These are phyloP conservation scores for Tenthredo scrophulariae DNA, from an alignment of 2,888 invertebrate genomes.

Conservation along the genomic window DNA sequence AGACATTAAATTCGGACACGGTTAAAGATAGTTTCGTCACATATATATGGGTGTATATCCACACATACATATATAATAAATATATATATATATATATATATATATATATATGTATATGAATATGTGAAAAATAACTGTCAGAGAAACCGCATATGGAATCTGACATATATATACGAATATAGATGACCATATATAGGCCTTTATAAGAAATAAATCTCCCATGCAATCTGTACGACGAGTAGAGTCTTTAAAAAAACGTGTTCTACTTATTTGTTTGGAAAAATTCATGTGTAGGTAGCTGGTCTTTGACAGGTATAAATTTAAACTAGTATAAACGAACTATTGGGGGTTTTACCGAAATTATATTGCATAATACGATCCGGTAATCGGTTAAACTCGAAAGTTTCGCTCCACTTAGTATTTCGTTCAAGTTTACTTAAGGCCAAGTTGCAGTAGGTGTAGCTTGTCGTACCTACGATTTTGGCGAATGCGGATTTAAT, in stretches of 20 bases:
- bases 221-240: neutral
- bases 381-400: constrained; percentile 44
- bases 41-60: neutral
- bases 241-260: neutral
- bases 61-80: neutral
- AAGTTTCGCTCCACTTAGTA: constrained; percentile 46
- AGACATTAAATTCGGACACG: constrained; percentile 7
- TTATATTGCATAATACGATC: constrained; percentile 38
- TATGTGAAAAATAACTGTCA: neutral
- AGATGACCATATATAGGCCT: too few species aligned
- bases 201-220: neutral
- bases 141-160: neutral
- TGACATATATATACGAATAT: neutral
- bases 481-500: neutral
- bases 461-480: neutral
- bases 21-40: constrained; percentile 1
- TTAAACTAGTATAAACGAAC: constrained; percentile 15
- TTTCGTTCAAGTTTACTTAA: constrained; percentile 47
- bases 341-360: constrained; percentile 7
- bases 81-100: neutral
- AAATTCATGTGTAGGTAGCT: neutral
- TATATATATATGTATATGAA: neutral
- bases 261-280: too few species aligned
- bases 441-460: neutral
- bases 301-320: neutral